These are phyloP conservation scores for Arion vulgaris DNA, from an alignment of 1,140 invertebrate genomes.

Conservation along the genomic window DNA sequence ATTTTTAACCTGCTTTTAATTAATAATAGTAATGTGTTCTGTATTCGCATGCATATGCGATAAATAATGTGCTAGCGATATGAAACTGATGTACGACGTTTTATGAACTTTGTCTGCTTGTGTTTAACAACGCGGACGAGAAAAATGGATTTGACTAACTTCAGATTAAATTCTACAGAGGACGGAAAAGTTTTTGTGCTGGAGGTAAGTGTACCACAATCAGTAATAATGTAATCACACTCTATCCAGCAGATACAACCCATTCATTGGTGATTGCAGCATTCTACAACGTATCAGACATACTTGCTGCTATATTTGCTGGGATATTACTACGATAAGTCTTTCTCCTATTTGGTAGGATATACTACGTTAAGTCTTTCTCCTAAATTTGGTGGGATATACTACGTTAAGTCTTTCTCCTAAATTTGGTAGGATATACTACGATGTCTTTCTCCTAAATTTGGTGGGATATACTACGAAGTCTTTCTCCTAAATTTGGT, in stretches of 20 bases:
- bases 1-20: too few relatives aligned
- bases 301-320: too few relatives aligned
- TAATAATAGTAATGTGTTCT: too few relatives aligned
- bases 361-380: not conserved
- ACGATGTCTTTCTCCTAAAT: not conserved
- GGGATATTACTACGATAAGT: not conserved
- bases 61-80: too few relatives aligned
- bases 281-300: too few relatives aligned
- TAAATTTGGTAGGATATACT: not conserved
- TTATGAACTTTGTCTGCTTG: too few relatives aligned
- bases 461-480: not conserved
- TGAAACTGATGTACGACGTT: too few relatives aligned
- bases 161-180: not conserved
- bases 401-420: not conserved
- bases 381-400: not conserved
- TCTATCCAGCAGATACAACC: not conserved
- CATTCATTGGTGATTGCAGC: not conserved
- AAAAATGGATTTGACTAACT: not conserved
- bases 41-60: too few relatives aligned
- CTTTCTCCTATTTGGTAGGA: not conserved
- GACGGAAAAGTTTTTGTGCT: not conserved
- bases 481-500: not conserved
- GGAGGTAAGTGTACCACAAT: not conserved
- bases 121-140: too few relatives aligned
- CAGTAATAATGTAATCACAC: not conserved